Evolutionary conservation across 2,797 vertebrate genomes (phyloP).

Genomic region (Falco naumanni): DNA sequence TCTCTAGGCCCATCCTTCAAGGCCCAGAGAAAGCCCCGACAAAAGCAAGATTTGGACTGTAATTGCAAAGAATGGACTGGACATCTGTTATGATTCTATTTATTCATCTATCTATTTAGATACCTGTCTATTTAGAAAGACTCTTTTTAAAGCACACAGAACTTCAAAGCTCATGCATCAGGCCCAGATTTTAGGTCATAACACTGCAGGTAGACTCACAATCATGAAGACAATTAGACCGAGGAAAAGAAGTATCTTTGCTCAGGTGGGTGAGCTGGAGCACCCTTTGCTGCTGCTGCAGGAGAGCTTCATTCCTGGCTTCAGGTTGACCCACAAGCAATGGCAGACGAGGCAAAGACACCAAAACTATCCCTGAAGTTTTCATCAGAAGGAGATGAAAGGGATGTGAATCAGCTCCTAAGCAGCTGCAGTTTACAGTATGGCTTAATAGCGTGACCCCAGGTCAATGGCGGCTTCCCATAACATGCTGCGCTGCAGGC

Average conservation of each 20-base stretch:
- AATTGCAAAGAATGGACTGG: background rate
- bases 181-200: background rate
- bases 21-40: background rate
- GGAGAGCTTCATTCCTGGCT: background rate
- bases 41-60: background rate
- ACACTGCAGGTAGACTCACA: background rate
- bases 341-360: background rate
- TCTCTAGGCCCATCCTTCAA: background rate
- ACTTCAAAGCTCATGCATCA: background rate
- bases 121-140: background rate
- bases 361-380: background rate
- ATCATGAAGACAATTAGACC: background rate
- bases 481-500: background rate
- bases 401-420: constrained; percentile 46
- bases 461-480: constrained; percentile 8
- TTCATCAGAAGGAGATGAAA: constrained; percentile 14
- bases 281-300: background rate
- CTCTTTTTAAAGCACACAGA: background rate
- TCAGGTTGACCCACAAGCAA: background rate
- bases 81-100: background rate
- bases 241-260: background rate
- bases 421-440: constrained; percentile 39
- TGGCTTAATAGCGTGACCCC: background rate
- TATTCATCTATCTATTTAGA: background rate
- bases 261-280: background rate